phyloP scores from a whole-genome alignment of 2,797 vertebrate genomes.

The Protonibea diacanthus region DNA sequence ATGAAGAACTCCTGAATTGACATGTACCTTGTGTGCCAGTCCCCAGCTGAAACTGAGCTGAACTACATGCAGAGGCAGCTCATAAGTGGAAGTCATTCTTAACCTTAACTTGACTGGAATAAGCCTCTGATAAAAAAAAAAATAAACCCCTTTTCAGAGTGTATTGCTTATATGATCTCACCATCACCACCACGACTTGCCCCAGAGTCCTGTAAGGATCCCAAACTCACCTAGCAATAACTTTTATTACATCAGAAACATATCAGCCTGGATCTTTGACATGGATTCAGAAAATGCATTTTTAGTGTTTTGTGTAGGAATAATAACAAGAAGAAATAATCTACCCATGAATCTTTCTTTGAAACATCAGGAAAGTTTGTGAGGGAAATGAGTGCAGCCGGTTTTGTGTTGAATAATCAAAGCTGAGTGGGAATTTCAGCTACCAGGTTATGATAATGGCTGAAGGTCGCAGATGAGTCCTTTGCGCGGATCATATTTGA shows the following conservation, averaged over 20 bases:
- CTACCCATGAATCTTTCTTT: conserved; percentile 6
- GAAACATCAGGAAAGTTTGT: conserved; percentile 2
- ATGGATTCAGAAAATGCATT: neutral
- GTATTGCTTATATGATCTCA: conserved; percentile 3
- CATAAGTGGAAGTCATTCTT: conserved; percentile 25
- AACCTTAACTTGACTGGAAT: conserved; percentile 25
- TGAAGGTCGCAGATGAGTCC: conserved; percentile 7
- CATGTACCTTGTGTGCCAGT: conserved; percentile 13
- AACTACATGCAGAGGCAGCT: conserved; percentile 29
- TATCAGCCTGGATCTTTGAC: conserved; percentile 36
- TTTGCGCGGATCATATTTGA: conserved; percentile 24
- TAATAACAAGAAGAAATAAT: neutral
- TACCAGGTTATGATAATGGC: conserved; percentile 17
- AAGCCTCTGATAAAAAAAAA: conserved; percentile 36
- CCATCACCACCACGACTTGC: neutral
- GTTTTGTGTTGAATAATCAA: conserved; percentile 21
- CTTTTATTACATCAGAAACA: neutral
- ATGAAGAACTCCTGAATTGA: conserved; percentile 33
- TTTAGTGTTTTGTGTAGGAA: conserved; percentile 19
- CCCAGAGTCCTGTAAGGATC: conserved; percentile 1
- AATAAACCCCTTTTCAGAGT: conserved; percentile 19
- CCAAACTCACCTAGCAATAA: conserved; percentile 35
- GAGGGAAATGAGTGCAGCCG: neutral
- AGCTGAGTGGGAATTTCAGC: conserved; percentile 4
- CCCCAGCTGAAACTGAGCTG: conserved; percentile 14